Conservation (phyloP, 2,113 vertebrate genomes). For the Triplophysa siluroides region DNA sequence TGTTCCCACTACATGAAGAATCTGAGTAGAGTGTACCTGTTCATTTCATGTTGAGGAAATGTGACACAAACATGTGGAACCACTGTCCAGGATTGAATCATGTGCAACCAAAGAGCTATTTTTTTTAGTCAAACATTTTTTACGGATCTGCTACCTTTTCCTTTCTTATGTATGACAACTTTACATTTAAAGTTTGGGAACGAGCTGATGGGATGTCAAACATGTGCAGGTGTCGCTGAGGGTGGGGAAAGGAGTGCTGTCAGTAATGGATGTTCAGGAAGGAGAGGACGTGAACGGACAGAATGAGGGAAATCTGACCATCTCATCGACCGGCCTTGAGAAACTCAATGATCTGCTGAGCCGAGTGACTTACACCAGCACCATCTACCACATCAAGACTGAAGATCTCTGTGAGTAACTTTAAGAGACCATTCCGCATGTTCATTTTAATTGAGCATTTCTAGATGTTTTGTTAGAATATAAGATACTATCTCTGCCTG, state of each 20-base stretch:
- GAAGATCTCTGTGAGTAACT: constrained; percentile 65
- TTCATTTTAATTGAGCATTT: not conserved
- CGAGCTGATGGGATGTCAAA: not conserved
- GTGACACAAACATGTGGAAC: too few relatives aligned
- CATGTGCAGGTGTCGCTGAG: constrained; percentile 63
- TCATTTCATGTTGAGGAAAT: too few relatives aligned
- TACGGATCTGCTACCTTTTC: not conserved
- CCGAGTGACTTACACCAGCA: constrained; percentile 70
- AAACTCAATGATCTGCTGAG: constrained; percentile 66
- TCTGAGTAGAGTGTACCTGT: too few relatives aligned
- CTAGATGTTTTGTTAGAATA: not conserved
- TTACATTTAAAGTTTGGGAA: not conserved
- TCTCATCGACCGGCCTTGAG: constrained; percentile 56
- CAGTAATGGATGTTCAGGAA: constrained; percentile 42
- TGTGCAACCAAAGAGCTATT: too few relatives aligned
- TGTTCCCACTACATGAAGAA: too few relatives aligned
- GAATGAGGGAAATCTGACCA: constrained; percentile 58
- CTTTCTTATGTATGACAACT: not conserved
- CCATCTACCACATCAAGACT: constrained; percentile 59
- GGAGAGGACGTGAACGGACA: constrained; percentile 55
- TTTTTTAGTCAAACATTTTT: not conserved
- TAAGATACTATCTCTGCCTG: too few relatives aligned
- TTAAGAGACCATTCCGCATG: not conserved
- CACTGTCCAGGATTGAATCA: too few relatives aligned
- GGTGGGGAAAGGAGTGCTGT: constrained; percentile 67